A percentile compares a stretch with the other conserved stretches of the same genome.
These are phyloP conservation scores for Eulimnadia texana DNA, from an alignment of 1,140 invertebrate species.

Conservation along the genomic window DNA sequence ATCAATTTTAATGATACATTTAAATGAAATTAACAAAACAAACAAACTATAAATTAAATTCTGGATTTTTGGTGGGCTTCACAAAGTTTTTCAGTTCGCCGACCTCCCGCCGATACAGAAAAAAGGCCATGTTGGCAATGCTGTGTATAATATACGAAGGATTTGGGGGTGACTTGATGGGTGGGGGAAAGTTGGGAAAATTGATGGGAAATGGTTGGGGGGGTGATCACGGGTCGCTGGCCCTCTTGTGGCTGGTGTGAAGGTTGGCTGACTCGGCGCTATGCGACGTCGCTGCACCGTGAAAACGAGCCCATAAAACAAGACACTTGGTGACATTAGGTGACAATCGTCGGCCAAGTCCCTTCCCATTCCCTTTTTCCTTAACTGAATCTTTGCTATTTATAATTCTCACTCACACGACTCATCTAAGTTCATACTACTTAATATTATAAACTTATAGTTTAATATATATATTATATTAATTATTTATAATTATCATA, in stretches of 20 bases:
- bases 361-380: no score
- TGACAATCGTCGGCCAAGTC: not conserved
- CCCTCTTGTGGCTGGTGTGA: not conserved
- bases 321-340: not conserved
- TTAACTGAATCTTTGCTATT: not conserved
- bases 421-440: no score
- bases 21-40: not conserved
- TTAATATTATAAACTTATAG: no score
- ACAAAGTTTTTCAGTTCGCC: no score
- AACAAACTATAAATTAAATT: not conserved
- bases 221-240: not conserved
- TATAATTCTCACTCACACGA: not conserved
- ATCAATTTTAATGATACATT: not conserved
- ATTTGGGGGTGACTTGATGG: no score
- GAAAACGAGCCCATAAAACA: not conserved
- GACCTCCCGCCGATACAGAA: no score
- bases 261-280: not conserved
- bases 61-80: not conserved
- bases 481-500: no score
- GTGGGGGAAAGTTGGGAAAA: no score
- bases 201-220: not conserved
- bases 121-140: no score
- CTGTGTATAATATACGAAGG: no score
- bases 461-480: no score
- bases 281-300: not conserved